Base-by-base conservation (phyloP, 2,888 invertebrate species). In the Netelia fuscicornis region DNA sequence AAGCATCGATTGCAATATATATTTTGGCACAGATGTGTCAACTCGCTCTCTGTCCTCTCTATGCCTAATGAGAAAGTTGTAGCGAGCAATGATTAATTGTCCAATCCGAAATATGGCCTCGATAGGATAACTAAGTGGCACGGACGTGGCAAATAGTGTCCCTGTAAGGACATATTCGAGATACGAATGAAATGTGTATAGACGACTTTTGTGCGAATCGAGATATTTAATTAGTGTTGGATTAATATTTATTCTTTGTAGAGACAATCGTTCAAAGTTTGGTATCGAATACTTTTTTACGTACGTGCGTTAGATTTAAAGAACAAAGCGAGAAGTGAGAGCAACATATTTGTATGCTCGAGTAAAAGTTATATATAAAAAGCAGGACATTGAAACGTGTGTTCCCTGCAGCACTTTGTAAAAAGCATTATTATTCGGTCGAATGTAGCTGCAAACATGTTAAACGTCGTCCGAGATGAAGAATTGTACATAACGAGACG, bases 221-320 rank as follows among this genome's bases (percentile, higher is more conserved):
- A 72, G 30, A 79, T 82, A 82, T 85, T 82, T 79, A 85, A 82
- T 56, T 82, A 79, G 64, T 17, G 30, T 75, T 85, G 79, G 78
- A 85, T 75, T 79, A 85, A 85, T 85, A 85, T 85, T 85, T 85
- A 85, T 85, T 85, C 58, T 60, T 52, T 25, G 58, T 79, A 68
- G 78, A 48, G 52, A 44, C 44, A 60, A 76, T 56, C 64, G 56
- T 70, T 67, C 48, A 60, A 86, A 71, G 11, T 79, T 76, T 76
- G 37, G 54, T 79, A 75, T 70, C 65, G 70, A 75, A 20, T 76
- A 71, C 48, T 68, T 86, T 85, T 81, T 72, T 84, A 86, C 76
- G 56, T 72, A 54, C 70, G 68, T 37, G 37, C 67, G 23, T 56
- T 79, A 68, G 74, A 75, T 74, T 44, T 68, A 70, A 17, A 52